These are phyloP conservation scores for Latrodectus hesperus DNA, from an alignment of 2,888 invertebrate species.

Conservation along the genomic window DNA sequence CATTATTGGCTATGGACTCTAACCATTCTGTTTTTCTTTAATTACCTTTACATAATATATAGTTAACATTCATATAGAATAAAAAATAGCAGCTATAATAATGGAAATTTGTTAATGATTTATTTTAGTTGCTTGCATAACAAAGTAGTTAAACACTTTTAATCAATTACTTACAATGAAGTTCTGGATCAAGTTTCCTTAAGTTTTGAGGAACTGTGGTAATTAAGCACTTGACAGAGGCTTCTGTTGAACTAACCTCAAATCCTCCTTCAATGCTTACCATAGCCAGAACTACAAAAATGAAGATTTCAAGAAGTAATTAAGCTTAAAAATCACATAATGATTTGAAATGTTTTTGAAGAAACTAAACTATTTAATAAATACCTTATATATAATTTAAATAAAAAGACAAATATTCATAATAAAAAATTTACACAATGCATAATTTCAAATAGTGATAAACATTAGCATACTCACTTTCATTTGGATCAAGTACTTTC, in stretches of 20 bases:
- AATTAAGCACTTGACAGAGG: conserved; percentile 91
- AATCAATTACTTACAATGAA: conserved; percentile 78
- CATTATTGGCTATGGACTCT: too few relatives aligned
- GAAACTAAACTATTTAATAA: too few relatives aligned
- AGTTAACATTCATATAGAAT: too few relatives aligned
- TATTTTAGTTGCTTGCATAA: too few relatives aligned
- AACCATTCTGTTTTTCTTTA: too few relatives aligned
- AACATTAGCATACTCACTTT: conserved; percentile 71
- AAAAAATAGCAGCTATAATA: neutral
- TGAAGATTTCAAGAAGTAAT: conserved; percentile 15
- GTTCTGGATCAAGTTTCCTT: conserved; percentile 91
- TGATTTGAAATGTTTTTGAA: too few relatives aligned
- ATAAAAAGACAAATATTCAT: neutral
- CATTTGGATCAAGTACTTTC: conserved; percentile 79
- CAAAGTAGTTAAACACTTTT: too few relatives aligned
- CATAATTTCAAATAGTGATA: neutral
- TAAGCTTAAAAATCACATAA: too few relatives aligned
- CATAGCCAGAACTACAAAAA: conserved; percentile 76
- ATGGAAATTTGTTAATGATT: neutral
- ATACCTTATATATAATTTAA: neutral
- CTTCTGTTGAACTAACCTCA: conserved; percentile 88
- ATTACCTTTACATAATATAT: too few relatives aligned
- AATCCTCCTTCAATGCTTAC: conserved; percentile 80
- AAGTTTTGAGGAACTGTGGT: conserved; percentile 96
- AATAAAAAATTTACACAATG: neutral